Evolutionary conservation across 2,888 invertebrate species (phyloP), one percentile per base, ranked within the genome.

Genomic region (Vandiemenella viatica): DNA sequence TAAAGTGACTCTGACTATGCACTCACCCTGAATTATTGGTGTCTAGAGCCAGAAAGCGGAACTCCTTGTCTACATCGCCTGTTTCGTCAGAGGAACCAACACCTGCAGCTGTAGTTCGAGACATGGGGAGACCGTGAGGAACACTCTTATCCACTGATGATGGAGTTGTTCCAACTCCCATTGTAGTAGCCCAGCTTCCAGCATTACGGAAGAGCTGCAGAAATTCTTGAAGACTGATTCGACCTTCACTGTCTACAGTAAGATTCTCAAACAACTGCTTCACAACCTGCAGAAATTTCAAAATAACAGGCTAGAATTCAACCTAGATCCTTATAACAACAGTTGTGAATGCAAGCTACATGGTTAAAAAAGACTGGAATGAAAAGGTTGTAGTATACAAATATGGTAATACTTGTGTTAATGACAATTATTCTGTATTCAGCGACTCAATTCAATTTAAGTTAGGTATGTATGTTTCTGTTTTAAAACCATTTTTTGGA

Each of bases 161-260:
- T n/a, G n/a, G n/a, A n/a, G n/a, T n/a, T n/a, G n/a, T n/a, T n/a
- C n/a, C n/a, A 13, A 32, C n/a, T 3, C 3, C n/a, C 10, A n/a
- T 13, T 32, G 32, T n/a, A 13, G 32, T 32, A 16, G 38, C 22
- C 43, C 43, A 48, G 42, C 43, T 37, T 42, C 60, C 63, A 54
- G 73, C 72, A 59, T 72, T 71, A 58, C 75, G 73, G 59, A 80
- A 73, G 37, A 79, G 67, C 50, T 73, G 69, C 21, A 79, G 63
- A 57, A 83, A 76, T 60, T 81, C 79, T 52, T 76, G 72, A 59
- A 81, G 77, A 56, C 74, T 76, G 50, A 82, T 78, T 55, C 70
- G 69, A 18, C 77, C 76, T 60, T 80, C 76, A 49, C 71, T 70
- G 59, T 79, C 76, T 43, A 73, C 65, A 57, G 77, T 76, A 42